A percentile compares a stretch with the other conserved stretches of the same genome.
phyloP scores from a whole-genome alignment of 2,797 vertebrate genomes.

The Lacerta agilis region DNA sequence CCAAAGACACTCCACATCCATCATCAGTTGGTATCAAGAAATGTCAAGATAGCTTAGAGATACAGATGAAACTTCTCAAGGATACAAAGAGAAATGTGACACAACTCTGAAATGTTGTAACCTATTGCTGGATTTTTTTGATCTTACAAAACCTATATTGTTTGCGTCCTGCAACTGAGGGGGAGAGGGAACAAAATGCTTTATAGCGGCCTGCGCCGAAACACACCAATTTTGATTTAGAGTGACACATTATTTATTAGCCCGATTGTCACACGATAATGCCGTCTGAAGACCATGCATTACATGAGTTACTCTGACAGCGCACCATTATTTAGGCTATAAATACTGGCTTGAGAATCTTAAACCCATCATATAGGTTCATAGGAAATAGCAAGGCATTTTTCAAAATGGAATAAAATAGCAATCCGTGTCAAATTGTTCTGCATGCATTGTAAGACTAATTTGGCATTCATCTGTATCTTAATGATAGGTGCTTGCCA shows the following conservation, averaged over 20 bases:
- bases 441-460: conserved; percentile 1
- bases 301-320: conserved; percentile 40
- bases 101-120: background rate
- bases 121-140: conserved; percentile 16
- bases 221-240: conserved; percentile 22
- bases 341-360: conserved; percentile 26
- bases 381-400: conserved; percentile 6
- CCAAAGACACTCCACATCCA: background rate
- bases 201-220: conserved; percentile 18
- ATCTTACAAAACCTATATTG: conserved; percentile 21
- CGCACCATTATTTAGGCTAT: conserved; percentile 40
- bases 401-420: conserved; percentile 51
- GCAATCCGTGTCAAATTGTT: background rate
- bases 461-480: background rate
- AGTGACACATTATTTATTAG: conserved; percentile 49
- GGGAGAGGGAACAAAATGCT: conserved; percentile 8
- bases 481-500: background rate
- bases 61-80: conserved; percentile 30
- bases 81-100: conserved; percentile 33
- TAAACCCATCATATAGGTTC: conserved; percentile 11
- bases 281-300: conserved; percentile 20
- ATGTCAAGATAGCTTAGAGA: background rate
- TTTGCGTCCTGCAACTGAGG: background rate
- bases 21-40: conserved; percentile 19
- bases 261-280: conserved; percentile 38